Base-by-base conservation (phyloP, 2,888 invertebrate species). In the Torymus auratus region DNA sequence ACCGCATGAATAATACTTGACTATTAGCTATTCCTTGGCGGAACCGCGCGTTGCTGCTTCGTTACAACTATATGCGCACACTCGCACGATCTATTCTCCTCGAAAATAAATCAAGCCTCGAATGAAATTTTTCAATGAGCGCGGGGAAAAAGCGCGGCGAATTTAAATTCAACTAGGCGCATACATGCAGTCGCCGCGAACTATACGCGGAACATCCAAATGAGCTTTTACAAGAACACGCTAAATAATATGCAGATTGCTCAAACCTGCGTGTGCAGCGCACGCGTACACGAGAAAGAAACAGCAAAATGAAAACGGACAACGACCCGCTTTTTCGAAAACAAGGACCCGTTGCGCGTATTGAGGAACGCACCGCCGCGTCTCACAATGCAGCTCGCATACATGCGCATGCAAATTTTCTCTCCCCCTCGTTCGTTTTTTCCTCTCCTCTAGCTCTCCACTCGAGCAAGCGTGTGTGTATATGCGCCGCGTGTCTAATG, bases 401-500 rank as follows among this genome's bases (percentile, higher is more conserved):
- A 20, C 52, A n/a, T 15, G 12, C 52, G 62, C 62, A 72, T 62
- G 72, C 72, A 72, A 72, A 72, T 72, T 72, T 62, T 53, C 53
- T 62, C 52, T 50, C 52, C 11, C 17, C 13, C 17, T 67, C 20
- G 41, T 52, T 67, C 17, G 4, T 41, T 17, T 13, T 12, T 17
- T 10, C 67, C 15, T 41, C 5, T 7, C 7, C 28, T 28, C 28
- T 28, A 5, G 3, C 3, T 28, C 7, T 3, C 28, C 28, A 28
- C 28, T 28, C 28, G 28, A 28, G 28, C 28, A 28, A 28, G 28
- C 3, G 20, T 61, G 17, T 28, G 20, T 61, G 17, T 64, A n/a
- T 20, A 17, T n/a, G 15, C 10, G n/a, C 50, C 67, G 67, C 67
- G 75, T 53, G 75, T 68, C 75, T 68, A 68, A 70, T 64, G 76